These are phyloP conservation scores for Apostichopus californicus DNA, from an alignment of 35 echinoderm and acorn worm genomes.

Conservation along the genomic window DNA sequence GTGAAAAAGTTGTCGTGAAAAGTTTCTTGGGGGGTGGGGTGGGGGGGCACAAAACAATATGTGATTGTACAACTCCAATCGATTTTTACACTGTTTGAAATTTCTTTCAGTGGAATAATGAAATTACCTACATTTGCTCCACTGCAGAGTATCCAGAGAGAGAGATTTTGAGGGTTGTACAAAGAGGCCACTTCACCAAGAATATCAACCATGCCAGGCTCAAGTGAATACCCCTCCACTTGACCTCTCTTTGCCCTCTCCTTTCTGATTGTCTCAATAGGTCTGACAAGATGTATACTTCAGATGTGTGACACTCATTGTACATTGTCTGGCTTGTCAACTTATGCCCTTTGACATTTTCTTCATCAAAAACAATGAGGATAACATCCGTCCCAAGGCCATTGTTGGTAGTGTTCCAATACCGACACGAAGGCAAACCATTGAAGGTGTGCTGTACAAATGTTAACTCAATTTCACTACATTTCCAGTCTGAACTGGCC, in stretches of 20 bases:
- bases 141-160: not conserved
- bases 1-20: no score
- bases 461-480: not conserved
- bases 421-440: not conserved
- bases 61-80: no score
- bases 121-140: not conserved
- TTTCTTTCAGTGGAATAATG: not conserved
- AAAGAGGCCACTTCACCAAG: not conserved
- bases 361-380: not conserved
- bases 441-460: not conserved
- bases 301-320: not conserved
- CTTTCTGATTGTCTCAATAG: not conserved
- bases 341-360: slow-evolving; percentile 1
- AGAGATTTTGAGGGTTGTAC: not conserved
- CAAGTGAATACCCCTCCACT: not conserved
- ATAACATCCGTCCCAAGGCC: not conserved
- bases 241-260: not conserved
- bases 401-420: not conserved
- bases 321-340: not conserved
- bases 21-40: no score
- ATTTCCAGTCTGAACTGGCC: not conserved
- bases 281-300: not conserved
- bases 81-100: no score
- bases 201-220: not conserved
- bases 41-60: no score